phyloP scores from a whole-genome alignment of 2,797 vertebrate genomes.

The Chelonia mydas region DNA sequence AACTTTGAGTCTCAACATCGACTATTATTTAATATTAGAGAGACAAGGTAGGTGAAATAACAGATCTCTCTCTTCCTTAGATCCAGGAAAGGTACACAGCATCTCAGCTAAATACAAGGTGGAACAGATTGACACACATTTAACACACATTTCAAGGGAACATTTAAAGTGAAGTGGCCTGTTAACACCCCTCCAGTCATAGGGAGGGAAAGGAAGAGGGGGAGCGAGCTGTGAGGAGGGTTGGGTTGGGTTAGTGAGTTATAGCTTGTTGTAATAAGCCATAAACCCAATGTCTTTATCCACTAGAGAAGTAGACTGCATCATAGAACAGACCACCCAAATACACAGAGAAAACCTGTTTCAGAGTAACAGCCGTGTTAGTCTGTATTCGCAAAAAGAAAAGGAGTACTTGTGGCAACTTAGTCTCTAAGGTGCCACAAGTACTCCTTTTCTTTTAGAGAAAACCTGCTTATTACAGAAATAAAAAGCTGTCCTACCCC shows the following conservation, averaged over 20 bases:
- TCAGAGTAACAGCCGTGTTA: no score
- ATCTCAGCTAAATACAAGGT: background rate
- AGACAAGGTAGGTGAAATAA: no score
- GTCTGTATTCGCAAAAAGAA: no score
- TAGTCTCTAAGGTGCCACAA: no score
- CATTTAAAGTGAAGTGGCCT: background rate
- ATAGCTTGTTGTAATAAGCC: background rate
- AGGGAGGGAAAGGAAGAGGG: background rate
- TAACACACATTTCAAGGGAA: background rate
- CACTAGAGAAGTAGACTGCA: background rate
- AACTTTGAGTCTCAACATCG: no score
- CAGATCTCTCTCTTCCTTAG: background rate
- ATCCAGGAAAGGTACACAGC: background rate
- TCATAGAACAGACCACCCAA: background rate
- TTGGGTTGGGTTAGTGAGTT: background rate
- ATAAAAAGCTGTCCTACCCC: background rate
- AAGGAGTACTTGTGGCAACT: no score
- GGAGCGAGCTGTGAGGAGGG: background rate
- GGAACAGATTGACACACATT: background rate
- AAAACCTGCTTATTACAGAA: background rate
- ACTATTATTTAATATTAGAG: no score
- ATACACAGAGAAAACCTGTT: background rate
- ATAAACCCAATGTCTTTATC: background rate
- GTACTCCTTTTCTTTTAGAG: no score
- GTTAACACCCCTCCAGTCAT: background rate